These are phyloP conservation scores for Anolis sagrei DNA, from an alignment of 2,113 vertebrate species.

Conservation along the genomic window DNA sequence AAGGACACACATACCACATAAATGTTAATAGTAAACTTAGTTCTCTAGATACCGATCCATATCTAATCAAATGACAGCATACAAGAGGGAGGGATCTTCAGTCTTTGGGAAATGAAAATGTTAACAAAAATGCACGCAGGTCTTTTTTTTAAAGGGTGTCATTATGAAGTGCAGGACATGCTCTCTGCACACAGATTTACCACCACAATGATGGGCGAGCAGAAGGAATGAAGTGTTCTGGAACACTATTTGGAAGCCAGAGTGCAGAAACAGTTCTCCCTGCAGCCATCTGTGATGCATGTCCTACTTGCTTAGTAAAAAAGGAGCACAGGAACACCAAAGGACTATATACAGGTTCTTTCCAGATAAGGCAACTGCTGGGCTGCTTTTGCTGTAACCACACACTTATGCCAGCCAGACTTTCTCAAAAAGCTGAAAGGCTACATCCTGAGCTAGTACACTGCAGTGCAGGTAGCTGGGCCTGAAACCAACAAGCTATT, in stretches of 20 bases:
- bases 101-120: background rate
- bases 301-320: background rate
- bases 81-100: background rate
- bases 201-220: too few species aligned
- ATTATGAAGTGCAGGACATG: background rate
- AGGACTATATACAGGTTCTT: conserved; percentile 12
- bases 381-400: background rate
- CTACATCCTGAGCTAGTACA: background rate
- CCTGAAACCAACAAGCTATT: conserved; percentile 43
- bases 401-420: background rate
- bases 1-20: background rate
- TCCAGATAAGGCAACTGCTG: rapidly evolving
- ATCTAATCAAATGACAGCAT: background rate
- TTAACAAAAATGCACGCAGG: too few species aligned
- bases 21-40: background rate
- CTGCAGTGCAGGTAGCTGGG: conserved; percentile 40
- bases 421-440: conserved; percentile 29
- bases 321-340: background rate
- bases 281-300: background rate
- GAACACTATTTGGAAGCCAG: background rate
- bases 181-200: background rate
- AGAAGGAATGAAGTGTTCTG: background rate
- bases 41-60: background rate
- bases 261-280: background rate
- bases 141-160: background rate